Conservation (phyloP, 1,140 invertebrate genomes). For the Aleiodes sp. region DNA sequence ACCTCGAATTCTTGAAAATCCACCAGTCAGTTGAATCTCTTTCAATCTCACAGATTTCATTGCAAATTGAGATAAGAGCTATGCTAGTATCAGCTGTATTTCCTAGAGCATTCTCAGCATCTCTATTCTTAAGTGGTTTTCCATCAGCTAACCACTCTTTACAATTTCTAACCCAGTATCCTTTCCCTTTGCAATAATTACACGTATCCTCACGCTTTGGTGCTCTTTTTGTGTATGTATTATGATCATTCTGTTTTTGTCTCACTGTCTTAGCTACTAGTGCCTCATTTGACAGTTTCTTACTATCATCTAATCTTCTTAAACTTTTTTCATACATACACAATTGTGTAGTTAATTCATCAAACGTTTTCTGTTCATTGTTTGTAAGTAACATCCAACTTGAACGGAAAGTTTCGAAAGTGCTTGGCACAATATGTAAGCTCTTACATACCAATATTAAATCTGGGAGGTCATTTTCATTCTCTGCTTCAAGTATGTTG, state of each 20-base stretch:
- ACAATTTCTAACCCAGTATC: slow-evolving; percentile 43
- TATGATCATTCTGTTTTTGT: slow-evolving; percentile 1
- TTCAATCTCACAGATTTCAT: slow-evolving; percentile 32
- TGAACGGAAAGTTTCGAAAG: slow-evolving; percentile 41
- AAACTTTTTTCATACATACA: slow-evolving; percentile 44
- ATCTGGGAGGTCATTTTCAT: slow-evolving; percentile 37
- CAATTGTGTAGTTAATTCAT: slow-evolving; percentile 40
- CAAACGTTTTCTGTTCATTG: slow-evolving; percentile 41
- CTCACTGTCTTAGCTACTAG: slow-evolving; percentile 35
- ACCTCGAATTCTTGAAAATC: slow-evolving; percentile 43
- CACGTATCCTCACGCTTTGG: slow-evolving; percentile 35
- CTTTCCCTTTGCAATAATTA: slow-evolving; percentile 44
- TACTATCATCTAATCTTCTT: slow-evolving; percentile 25
- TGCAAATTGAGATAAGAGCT: slow-evolving; percentile 36
- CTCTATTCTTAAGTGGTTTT: slow-evolving; percentile 37
- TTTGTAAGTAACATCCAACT: slow-evolving; percentile 47
- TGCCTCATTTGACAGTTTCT: slow-evolving; percentile 36
- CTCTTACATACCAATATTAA: slow-evolving; percentile 46
- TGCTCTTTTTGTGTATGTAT: slow-evolving; percentile 23
- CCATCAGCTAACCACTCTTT: slow-evolving; percentile 48
- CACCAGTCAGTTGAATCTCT: slow-evolving; percentile 42
- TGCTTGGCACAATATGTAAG: slow-evolving; percentile 43
- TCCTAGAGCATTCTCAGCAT: slow-evolving; percentile 24
- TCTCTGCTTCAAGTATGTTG: slow-evolving; percentile 41
- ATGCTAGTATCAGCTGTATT: slow-evolving; percentile 36